Percentiles rank a stretch among this genome's conserved stretches.
Evolutionary conservation across 2,113 vertebrate genomes (phyloP).

Genomic region (Stegastes partitus): DNA sequence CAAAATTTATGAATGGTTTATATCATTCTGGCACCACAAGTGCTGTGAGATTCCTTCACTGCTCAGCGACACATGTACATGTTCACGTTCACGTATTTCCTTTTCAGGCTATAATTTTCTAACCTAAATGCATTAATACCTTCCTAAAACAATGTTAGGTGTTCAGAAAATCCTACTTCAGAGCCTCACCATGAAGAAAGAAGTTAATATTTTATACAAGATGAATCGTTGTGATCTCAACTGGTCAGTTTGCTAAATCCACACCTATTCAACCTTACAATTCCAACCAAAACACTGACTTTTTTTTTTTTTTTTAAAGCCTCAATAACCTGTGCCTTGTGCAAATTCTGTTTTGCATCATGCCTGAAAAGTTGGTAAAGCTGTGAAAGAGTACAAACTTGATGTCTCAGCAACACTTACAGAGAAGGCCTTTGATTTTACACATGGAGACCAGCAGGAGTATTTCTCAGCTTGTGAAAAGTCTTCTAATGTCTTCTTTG

Average conservation of each 20-base stretch:
- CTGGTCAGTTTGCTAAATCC: constrained; percentile 14
- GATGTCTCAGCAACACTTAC: background rate
- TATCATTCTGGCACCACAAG: constrained; percentile 41
- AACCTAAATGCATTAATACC: background rate
- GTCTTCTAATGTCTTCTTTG: background rate
- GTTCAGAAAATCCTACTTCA: background rate
- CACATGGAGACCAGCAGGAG: background rate
- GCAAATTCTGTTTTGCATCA: background rate
- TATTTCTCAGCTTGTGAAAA: background rate
- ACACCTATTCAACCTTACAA: background rate
- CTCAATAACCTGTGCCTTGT: background rate
- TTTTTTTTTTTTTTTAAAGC: background rate
- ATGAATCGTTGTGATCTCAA: background rate
- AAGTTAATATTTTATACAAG: background rate
- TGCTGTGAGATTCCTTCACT: constrained; percentile 43
- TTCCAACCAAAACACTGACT: constrained; percentile 13
- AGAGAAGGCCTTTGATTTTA: background rate
- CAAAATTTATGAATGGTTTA: constrained; percentile 60
- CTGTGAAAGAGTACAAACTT: background rate
- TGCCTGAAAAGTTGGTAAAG: constrained; percentile 1
- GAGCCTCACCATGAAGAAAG: too few relatives aligned
- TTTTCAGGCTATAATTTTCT: background rate
- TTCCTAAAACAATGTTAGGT: background rate
- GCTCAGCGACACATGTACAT: constrained; percentile 1
- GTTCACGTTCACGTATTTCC: constrained; percentile 9